A percentile compares a stretch with the other conserved stretches of the same genome.
Evolutionary conservation across 2,113 vertebrate species (phyloP).

Genomic region (Macquaria australasica): DNA sequence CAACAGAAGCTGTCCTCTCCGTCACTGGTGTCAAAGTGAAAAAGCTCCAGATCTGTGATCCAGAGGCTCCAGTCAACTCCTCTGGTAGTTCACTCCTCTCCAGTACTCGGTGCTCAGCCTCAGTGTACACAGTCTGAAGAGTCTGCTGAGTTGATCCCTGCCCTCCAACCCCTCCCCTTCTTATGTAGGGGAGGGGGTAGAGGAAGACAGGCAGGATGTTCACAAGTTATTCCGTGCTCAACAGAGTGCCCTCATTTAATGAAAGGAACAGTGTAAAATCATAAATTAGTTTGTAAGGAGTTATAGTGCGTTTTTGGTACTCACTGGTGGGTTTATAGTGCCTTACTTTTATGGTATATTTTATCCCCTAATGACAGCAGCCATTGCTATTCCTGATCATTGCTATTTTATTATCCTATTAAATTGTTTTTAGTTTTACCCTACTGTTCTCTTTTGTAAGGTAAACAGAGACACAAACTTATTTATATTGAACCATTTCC

Average conservation of each 20-base stretch:
- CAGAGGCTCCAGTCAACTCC: slow-evolving; percentile 11
- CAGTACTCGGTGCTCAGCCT: slow-evolving; percentile 47
- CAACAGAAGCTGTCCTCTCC: slow-evolving; percentile 17
- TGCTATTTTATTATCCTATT: background rate
- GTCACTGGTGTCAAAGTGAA: slow-evolving; percentile 19
- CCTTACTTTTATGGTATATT: background rate
- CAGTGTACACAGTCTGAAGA: slow-evolving; percentile 43
- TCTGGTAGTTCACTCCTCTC: slow-evolving; percentile 38
- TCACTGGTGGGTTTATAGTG: background rate
- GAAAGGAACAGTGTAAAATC: background rate
- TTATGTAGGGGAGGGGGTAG: slow-evolving; percentile 43
- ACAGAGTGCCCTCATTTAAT: background rate
- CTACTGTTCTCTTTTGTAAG: background rate
- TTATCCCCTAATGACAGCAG: background rate
- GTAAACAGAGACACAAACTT: background rate
- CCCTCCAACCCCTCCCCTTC: slow-evolving; percentile 71
- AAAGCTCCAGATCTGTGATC: slow-evolving; percentile 25
- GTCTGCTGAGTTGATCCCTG: slow-evolving; percentile 58
- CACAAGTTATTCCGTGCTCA: slow-evolving; percentile 16
- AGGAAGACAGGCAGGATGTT: slow-evolving; percentile 50
- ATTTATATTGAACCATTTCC: slow-evolving; percentile 14
- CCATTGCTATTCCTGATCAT: background rate
- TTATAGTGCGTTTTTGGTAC: background rate
- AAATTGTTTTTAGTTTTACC: background rate
- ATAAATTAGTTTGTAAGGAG: background rate